phyloP scores from a whole-genome alignment of 2,113 vertebrate genomes.

The Tragelaphus imberbis region DNA sequence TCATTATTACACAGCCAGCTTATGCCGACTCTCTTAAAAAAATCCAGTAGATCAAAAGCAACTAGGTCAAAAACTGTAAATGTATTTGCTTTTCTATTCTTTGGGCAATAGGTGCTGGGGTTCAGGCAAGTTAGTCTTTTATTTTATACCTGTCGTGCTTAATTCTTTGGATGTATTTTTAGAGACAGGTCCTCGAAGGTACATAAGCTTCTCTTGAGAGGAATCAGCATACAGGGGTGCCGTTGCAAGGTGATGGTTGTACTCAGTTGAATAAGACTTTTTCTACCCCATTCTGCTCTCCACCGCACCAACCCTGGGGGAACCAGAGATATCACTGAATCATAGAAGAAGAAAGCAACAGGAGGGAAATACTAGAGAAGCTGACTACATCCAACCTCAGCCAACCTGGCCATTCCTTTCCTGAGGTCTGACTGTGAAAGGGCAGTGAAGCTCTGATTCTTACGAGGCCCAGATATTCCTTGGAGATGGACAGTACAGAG shows the following conservation, averaged over 20 bases:
- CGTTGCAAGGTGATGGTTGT: not conserved
- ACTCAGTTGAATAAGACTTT: not conserved
- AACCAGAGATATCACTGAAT: not conserved
- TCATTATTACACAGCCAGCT: not conserved
- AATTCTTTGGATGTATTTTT: not conserved
- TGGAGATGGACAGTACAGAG: not conserved
- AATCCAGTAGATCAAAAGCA: not conserved
- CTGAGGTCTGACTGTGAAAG: not conserved
- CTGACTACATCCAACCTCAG: fast-evolving
- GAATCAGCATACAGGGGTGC: not conserved
- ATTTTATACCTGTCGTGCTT: not conserved
- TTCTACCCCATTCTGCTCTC: not conserved
- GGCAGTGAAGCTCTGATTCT: not conserved
- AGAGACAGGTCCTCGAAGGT: not conserved
- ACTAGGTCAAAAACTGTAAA: not conserved
- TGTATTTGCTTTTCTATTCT: not conserved
- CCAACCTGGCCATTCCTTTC: not conserved
- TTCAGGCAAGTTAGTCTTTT: not conserved
- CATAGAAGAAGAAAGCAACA: not conserved
- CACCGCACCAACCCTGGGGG: not conserved
- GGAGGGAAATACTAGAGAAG: not conserved
- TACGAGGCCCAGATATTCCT: not conserved
- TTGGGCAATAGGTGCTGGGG: not conserved
- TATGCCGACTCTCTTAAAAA: not conserved
- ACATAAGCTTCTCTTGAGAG: not conserved